Evolutionary conservation across 2,888 invertebrate species (phyloP), one percentile per base, ranked within the genome.

Genomic region (Molorchus minor): DNA sequence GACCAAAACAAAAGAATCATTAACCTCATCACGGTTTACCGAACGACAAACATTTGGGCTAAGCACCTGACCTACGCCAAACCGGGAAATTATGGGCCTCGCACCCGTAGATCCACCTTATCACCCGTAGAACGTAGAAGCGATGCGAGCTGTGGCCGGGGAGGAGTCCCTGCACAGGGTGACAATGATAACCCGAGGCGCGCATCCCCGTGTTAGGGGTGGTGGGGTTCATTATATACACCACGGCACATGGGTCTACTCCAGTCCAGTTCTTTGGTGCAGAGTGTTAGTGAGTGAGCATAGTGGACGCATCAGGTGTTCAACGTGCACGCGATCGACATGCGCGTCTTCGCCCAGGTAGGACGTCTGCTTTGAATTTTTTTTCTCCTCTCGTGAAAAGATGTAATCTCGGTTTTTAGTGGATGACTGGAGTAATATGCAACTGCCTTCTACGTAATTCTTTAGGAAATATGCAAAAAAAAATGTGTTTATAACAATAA

Each of bases 301-400:
- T 67, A 63, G 65, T 65, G 71, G 65, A 64, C 64, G 64, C 69
- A 55, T 56, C 73, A 70, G 72, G 72, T 71, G 70, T 69, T 60
- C 61, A 64, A 67, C 68, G 71, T 71, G 71, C 69, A 69, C 51
- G 41, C 19, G 51, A 15, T 21, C 60, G 69, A 69, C 70, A 76
- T 76, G 76, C 76, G 74, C 72, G 68, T 69, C 64, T 68, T 73
- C 60, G 66, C 69, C 62, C 76, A 76, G 75, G 76, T 76, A 74
- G 54, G 71, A 69, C 53, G 58, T 52, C 49, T 55, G 21, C 40
- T 41, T 62, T 56, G 33, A 46, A 54, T 30, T 44, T 54, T 57
- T 40, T 44, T 55, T 10, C 8, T 25, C 25, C 5, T 25, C 25
- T 33, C 33, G 7, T n/a, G 33, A 7, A 33, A 3, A 3, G 33